A percentile compares a stretch with the other conserved stretches of the same genome.
Conservation (phyloP, 1,140 invertebrate genomes). For the Cyphomyrmex costatus region DNA sequence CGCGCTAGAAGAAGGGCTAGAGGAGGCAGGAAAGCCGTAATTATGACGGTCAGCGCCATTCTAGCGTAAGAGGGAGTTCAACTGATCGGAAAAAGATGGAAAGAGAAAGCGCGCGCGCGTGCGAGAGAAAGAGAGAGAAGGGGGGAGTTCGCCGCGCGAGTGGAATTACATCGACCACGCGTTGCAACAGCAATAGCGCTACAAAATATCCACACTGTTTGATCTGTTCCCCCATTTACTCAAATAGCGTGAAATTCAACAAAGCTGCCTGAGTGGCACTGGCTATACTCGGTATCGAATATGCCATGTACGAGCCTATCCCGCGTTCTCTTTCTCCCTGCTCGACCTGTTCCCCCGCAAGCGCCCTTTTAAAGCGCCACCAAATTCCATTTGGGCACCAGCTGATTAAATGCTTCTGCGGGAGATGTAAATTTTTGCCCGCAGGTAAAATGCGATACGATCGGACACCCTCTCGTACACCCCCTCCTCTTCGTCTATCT, state of each 20-base stretch:
- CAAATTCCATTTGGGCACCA: constrained; percentile 73
- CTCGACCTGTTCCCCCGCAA: constrained; percentile 27
- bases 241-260: constrained; percentile 85
- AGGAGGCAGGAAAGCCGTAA: constrained; percentile 67
- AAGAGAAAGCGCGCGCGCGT: not conserved
- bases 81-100: constrained; percentile 32
- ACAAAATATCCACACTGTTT: constrained; percentile 83
- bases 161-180: constrained; percentile 34
- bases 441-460: constrained; percentile 68
- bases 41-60: constrained; percentile 74
- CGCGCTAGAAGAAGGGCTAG: constrained; percentile 70
- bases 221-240: constrained; percentile 82
- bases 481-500: not conserved
- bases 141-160: constrained; percentile 22
- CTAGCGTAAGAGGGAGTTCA: constrained; percentile 20
- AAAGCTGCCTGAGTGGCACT: constrained; percentile 81
- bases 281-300: constrained; percentile 74
- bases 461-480: constrained; percentile 31
- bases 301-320: constrained; percentile 56
- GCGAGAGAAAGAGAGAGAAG: constrained; percentile 45
- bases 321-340: not conserved
- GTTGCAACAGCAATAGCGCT: constrained; percentile 56
- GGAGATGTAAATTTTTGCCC: constrained; percentile 72
- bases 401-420: constrained; percentile 76
- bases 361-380: constrained; percentile 73